Evolutionary conservation across 2,797 vertebrate genomes (phyloP), one percentile per base, ranked within the genome.

Genomic region (Sciurus vulgaris): DNA sequence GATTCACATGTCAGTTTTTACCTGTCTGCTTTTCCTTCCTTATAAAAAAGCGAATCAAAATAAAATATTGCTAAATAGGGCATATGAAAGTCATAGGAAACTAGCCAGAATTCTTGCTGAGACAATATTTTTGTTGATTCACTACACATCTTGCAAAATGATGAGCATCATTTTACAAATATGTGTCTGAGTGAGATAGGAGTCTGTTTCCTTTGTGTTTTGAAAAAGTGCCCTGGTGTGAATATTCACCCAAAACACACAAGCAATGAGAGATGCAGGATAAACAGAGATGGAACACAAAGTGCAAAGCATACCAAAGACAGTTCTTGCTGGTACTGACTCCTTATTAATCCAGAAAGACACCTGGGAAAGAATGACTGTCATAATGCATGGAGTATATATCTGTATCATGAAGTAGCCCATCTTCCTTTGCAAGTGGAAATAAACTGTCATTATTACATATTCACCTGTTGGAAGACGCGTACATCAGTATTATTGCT

Each of bases 331-430:
- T 47, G 99, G 99, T 96, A 99, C 99, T 0, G 99, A 99, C 95
- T 99, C 99, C 98, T 99, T 99, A 97, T 99, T 99, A 98, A 99
- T 99, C 99, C 99, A 99, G 98, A 99, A 99, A 18, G 99, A 99
- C 93, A 99, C 99, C 98, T 99, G 99, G 72, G 99, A 99, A 94
- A 99, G 98, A 98, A 99, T 99, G 96, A 99, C 99, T 20, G 99
- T 99, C 99, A 99, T 99, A 93, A 99, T 99, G 96, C 99, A 99
- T 14, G 99, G 99, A 89, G 99, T 99, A 93, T 99, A 99, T 30
- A 99, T 99, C 98, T 99, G 99, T 97, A 99, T 99, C 98, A 99
- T 98, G 98, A 99, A 99, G 98, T 99, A 99, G 82, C 99, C 99
- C 99, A 99, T 98, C 97, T 98, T 99, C 97, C 98, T 98, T 98